Evolutionary conservation across 2,888 invertebrate genomes (phyloP), one percentile per base, ranked within the genome.

Genomic region (Stratiomys singularior): DNA sequence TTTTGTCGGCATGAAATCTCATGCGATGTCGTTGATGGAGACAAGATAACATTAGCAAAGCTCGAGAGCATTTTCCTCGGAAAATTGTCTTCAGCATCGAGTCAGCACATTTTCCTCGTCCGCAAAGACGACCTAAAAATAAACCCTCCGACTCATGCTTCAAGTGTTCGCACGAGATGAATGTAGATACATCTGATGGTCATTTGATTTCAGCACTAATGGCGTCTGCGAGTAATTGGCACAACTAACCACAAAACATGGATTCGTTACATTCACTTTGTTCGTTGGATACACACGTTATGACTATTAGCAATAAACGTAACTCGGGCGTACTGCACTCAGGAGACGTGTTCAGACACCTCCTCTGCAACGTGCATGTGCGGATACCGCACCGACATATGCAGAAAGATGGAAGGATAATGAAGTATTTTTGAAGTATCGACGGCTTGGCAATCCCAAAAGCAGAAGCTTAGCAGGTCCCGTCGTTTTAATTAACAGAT

Each of bases 211-310:
- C 46, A 23, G 46, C 27, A 69, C 21, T 69, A 25, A 69, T 74
- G 74, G 60, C 60, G 60, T 74, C 58, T 74, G 30, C 30, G 1
- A 47, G 30, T 60, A 60, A 37, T 60, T 74, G 58, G 74, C 60
- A 58, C 60, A 74, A 74, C 25, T 15, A 58, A 23, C 58, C 74
- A 21, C 47, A 37, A 74, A 74, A 58, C 25, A 74, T 74, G 13
- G 44, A 74, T 74, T 74, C 60, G 74, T 1, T 44, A 23, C 74
- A 74, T 37, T 58, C 58, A 60, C 23, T 74, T 74, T 74, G 74
- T 46, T 46, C 25, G n/a, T 28, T 3, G 56, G 30, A 27, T 66
- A n/a, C 66, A 66, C 25, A 7, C n/a, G 7, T 37, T 5, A 37
- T 37, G 37, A 37, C 37, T 37, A 9, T n/a, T 13, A 47, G 23